Evolutionary conservation across 1,140 invertebrate genomes (phyloP), one percentile per base, ranked within the genome.

Genomic region (Globodera rostochiensis): DNA sequence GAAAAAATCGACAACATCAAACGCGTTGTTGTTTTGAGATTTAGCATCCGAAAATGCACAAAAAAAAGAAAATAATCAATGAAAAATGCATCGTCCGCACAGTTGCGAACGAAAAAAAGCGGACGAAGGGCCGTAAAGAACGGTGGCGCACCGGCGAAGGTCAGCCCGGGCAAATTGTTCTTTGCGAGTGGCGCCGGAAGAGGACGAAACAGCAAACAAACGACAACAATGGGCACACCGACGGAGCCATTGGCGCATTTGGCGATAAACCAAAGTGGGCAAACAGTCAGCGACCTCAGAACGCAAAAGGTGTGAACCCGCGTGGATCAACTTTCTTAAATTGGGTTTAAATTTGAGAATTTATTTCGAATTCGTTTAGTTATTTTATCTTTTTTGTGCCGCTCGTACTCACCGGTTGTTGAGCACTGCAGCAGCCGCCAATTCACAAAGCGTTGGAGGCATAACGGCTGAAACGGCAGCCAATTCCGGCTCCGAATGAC

Each of bases 391-490:
- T 36, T 36, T 36, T 36, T 2, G 36, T 36, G 36, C 36, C 36
- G 36, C 57, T 15, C 57, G n/a, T n/a, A 50, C 45, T 80, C 46
- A 81, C 80, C 47, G 4, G 25, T 71, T 49, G 53, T 81, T 81
- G 13, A 80, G 36, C n/a, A 74, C 49, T 60, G 69, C 77, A 25
- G 80, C 80, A 57, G 80, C 47, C 25, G 80, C 57, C 15, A 81
- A 76, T 46, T 76, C 50, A 57, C 57, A 45, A 5, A 76, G 66
- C 25, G 25, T 57, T n/a, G 74, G 74, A 45, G 66, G 19, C 8
- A 3, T 15, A 19, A 15, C 19, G 19, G 19, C 19, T 19, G 57
- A 64, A 64, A 64, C 57, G 19, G 19, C 5, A 2, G 57, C 19
- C n/a, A 6, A 45, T 57, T 49, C 19, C 13, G 25, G 11, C 60